Percentiles rank a stretch among this genome's conserved stretches.
Conservation (phyloP, 2,113 vertebrate genomes). For the Megaceryle torquata region DNA sequence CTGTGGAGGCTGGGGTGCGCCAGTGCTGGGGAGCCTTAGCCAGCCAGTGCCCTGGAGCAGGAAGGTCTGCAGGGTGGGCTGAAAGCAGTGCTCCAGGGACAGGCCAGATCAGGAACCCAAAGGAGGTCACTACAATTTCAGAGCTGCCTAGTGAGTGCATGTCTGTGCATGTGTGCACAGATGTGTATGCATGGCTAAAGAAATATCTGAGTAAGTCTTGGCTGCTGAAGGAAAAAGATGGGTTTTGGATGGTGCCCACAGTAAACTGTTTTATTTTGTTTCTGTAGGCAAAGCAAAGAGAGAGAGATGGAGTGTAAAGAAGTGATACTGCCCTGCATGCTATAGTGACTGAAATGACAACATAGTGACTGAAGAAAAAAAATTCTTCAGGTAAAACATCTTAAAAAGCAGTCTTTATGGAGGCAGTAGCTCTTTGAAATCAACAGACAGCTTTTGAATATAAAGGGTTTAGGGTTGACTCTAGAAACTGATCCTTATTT, state of each 20-base stretch:
- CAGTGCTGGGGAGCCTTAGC: neutral
- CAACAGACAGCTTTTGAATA: neutral
- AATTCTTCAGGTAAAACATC: neutral
- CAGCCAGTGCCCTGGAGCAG: neutral
- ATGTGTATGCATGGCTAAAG: accelerated
- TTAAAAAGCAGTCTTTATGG: neutral
- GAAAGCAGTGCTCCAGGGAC: neutral
- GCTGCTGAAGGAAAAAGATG: neutral
- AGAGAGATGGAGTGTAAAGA: neutral
- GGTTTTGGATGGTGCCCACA: neutral
- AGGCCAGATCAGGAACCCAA: neutral
- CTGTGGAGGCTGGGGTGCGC: neutral
- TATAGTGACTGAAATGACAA: neutral
- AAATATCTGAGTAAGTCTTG: neutral
- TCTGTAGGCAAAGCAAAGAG: neutral
- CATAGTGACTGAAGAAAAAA: neutral
- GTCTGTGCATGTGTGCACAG: too few species aligned
- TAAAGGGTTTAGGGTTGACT: neutral
- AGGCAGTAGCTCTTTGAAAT: neutral
- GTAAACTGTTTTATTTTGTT: neutral
- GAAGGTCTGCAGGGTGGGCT: neutral
- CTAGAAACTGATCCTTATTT: neutral
- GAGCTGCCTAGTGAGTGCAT: neutral
- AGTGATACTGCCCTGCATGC: neutral
- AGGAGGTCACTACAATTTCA: neutral